phyloP scores from a whole-genome alignment of 2,888 invertebrate species.

The Mythimna albipuncta region DNA sequence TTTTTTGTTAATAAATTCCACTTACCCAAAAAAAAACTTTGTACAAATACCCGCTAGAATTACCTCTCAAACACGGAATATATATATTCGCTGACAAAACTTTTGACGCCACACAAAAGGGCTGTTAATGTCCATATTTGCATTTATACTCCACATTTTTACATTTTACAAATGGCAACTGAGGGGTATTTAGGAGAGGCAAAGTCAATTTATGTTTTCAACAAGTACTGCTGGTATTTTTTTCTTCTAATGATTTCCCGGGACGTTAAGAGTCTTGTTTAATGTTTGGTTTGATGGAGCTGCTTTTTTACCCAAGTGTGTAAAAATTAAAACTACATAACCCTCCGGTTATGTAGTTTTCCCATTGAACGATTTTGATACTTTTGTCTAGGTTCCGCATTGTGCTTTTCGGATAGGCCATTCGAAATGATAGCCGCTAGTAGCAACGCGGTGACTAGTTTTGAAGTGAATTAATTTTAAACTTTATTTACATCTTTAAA shows the following conservation, averaged over 20 bases:
- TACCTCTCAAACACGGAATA: constrained; percentile 41
- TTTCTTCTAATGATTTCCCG: constrained; percentile 48
- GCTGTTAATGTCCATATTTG: constrained; percentile 57
- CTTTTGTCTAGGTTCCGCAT: neutral
- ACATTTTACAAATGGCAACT: constrained; percentile 51
- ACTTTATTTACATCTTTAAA: no score
- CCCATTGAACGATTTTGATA: no score
- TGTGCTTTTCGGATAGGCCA: neutral
- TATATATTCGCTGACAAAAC: constrained; percentile 52
- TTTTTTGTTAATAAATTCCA: neutral
- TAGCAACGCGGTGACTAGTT: no score
- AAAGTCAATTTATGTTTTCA: constrained; percentile 56
- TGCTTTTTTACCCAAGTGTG: neutral
- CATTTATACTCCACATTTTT: constrained; percentile 59
- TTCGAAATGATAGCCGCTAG: no score
- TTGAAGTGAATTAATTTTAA: no score
- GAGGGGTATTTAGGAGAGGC: constrained; percentile 47
- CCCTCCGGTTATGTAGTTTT: neutral
- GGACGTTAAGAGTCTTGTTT: constrained; percentile 33
- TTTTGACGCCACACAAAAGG: constrained; percentile 54
- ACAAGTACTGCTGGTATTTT: constrained; percentile 35
- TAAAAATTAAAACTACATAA: no score
- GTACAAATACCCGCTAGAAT: constrained; percentile 20
- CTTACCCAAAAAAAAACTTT: constrained; percentile 11
- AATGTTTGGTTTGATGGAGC: constrained; percentile 20